Base-by-base conservation (phyloP, 2,888 invertebrate species). In the Drosophila pseudotakahashii region DNA sequence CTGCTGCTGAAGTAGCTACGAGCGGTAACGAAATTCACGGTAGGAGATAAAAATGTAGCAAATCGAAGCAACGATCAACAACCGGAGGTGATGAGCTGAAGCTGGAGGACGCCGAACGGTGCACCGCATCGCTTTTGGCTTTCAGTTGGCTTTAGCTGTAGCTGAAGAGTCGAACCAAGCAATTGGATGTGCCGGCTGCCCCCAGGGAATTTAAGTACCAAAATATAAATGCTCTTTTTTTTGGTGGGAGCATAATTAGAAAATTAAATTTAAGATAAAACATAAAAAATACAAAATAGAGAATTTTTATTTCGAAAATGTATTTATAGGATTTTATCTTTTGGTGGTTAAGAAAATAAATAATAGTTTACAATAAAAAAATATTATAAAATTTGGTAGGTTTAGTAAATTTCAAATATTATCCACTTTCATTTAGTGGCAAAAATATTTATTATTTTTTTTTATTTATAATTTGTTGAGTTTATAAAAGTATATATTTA, bases 1-100 rank as follows among this genome's bases (percentile, higher is more conserved):
- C 52, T 50, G 77, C 71, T 67, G 74, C 78, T 69, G 76, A 80
- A 74, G 88, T 82, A 87, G 88, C 82, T 87, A 77, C 67, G 82
- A 88, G 84, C 89, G 74, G 83, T 86, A 84, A 84, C 83, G 88
- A 84, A 86, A 88, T 89, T 88, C 88, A 88, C 88, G 87, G 89
- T 86, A 88, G 87, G 80, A 89, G 86, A 88, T 88, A 81, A 84
- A 89, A 89, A 81, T 80, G 78, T 84, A 78, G 76, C 85, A 79
- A 81, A 82, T 81, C 86, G 84, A 82, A 85, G 79, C 79, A 82
- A 88, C 81, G 83, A 82, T 85, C 89, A 84, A 86, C 80, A 81
- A 69, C 89, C 88, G 76, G 81, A 83, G 84, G 86, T 79, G 82
- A 39, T 83, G 63, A 52, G 51, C 66, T 48, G 52, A 39, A n/a